Evolutionary conservation across 2,888 invertebrate species (phyloP), one percentile per base, ranked within the genome.

Genomic region (Ophioninae sp.): DNA sequence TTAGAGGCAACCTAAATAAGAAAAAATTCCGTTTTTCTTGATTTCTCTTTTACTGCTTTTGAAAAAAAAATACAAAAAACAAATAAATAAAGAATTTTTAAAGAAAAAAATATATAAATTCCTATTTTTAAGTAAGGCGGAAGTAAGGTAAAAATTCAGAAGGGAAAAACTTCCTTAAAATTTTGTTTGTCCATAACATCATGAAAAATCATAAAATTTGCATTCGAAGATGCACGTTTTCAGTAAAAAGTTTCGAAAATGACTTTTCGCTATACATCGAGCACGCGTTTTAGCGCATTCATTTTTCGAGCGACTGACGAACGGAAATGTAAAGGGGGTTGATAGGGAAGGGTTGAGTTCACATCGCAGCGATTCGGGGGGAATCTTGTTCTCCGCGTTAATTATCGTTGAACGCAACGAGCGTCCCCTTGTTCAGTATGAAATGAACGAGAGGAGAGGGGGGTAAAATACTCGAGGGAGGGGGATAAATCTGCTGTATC

Each of bases 271-370:
- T 44, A 9, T 44, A 13, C 44, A 44, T 13, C 68, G 10, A 41
- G 44, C 23, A 20, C 13, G 6, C 13, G 68, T 7, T 44, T 23
- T 44, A 44, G 23, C 9, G 44, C 8, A 23, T 51, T 23, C 2
- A 56, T 39, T 20, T 23, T n/a, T 64, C 69, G 56, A 71, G 8
- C 63, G 78, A 81, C 67, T 84, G 30, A 20, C 41, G 22, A 77
- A 64, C 80, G 83, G 74, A 84, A 84, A 81, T 81, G 56, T 64
- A 56, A 78, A 67, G 41, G 41, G 41, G 59, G 71, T 22, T 13
- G 44, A 10, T 9, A 13, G 44, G 2, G 13, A 8, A 44, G 13
- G 44, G 44, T 44, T 20, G 63, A n/a, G 30, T 37, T 30, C 30
- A 23, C 17, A 56, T 10, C 75, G n/a, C 39, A 2, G 51, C 0